phyloP scores from a whole-genome alignment of 2,888 invertebrate genomes.

The Sphinx pinastri region DNA sequence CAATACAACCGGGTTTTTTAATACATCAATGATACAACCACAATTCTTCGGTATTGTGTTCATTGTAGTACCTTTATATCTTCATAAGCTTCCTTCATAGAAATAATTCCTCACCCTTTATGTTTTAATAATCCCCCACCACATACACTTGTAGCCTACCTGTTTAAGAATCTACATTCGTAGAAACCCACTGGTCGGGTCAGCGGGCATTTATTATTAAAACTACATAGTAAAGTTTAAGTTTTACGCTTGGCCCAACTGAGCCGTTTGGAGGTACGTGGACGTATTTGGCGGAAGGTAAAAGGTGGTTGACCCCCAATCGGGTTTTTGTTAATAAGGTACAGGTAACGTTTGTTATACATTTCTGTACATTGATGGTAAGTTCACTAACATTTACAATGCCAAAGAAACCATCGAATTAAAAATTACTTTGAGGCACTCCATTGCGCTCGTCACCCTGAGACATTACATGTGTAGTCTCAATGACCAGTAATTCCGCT shows the following conservation, averaged over 20 bases:
- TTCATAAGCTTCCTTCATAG: no score
- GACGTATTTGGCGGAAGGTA: not conserved
- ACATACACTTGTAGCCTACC: not conserved
- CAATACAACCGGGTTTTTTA: no score
- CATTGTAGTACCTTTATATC: no score
- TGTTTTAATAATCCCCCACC: not conserved
- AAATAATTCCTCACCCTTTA: no score
- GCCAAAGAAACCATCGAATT: not conserved
- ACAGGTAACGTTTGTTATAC: not conserved
- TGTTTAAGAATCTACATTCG: not conserved
- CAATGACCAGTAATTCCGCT: no score
- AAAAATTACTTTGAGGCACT: not conserved
- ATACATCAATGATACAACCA: no score
- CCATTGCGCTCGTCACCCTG: no score
- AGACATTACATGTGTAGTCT: no score
- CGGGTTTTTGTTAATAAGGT: not conserved
- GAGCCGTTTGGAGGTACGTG: slow-evolving; percentile 36
- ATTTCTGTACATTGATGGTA: no score
- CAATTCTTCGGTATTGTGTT: no score
- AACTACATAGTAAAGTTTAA: slow-evolving; percentile 40
- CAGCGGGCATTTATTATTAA: slow-evolving; percentile 32
- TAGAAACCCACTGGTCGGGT: slow-evolving; percentile 11
- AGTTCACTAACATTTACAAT: not conserved
- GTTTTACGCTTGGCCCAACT: slow-evolving; percentile 37
- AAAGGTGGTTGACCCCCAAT: not conserved